Conservation (phyloP, 2,113 vertebrate genomes). For the Megaceryle maxima region DNA sequence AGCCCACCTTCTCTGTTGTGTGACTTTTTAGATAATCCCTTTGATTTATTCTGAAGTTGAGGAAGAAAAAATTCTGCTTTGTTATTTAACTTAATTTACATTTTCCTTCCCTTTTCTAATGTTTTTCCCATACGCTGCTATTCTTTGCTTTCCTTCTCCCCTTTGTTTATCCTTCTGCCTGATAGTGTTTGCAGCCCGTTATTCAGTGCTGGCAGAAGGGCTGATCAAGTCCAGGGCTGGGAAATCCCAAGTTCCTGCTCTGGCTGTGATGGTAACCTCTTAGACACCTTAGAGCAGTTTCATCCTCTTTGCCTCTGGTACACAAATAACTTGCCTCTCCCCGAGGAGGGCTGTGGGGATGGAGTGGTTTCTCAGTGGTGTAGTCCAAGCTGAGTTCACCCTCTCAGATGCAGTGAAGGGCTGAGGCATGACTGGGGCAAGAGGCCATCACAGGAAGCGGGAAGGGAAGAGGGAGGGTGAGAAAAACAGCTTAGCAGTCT, state of each 20-base stretch:
- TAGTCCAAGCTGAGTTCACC: not conserved
- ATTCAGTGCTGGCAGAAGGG: not conserved
- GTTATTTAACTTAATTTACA: not conserved
- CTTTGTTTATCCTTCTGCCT: not conserved
- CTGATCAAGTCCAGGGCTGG: not conserved
- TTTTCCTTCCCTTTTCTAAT: not conserved
- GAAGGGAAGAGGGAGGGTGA: not conserved
- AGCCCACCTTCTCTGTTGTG: not conserved
- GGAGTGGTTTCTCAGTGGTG: not conserved
- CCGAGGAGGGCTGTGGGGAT: fast-evolving
- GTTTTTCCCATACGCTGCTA: not conserved
- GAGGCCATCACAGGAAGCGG: not conserved
- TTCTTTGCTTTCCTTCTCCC: not conserved
- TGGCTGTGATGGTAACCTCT: not conserved
- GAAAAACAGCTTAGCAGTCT: not conserved
- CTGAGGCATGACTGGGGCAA: not conserved
- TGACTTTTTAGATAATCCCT: not conserved
- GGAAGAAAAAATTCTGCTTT: not conserved
- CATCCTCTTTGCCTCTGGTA: not conserved
- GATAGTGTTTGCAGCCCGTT: not conserved
- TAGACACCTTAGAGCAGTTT: not conserved
- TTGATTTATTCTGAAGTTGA: slow-evolving; percentile 18
- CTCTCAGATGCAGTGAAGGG: not conserved
- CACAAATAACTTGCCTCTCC: not conserved
- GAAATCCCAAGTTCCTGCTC: not conserved